A percentile compares a stretch with the other conserved stretches of the same genome.
These are phyloP conservation scores for Euwallacea similis DNA, from an alignment of 1,140 invertebrate genomes.

Conservation along the genomic window DNA sequence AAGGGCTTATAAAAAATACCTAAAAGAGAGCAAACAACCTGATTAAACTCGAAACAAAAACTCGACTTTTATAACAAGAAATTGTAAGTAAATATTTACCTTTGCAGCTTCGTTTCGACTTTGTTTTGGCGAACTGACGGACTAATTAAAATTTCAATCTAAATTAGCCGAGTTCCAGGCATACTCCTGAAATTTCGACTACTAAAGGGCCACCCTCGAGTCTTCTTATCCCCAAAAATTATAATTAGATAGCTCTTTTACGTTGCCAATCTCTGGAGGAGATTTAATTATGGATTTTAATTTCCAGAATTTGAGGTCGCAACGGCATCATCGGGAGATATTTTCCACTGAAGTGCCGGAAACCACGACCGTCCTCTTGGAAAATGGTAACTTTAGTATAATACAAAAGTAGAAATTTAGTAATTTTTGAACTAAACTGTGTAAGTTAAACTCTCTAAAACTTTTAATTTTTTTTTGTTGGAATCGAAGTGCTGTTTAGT, in stretches of 20 bases:
- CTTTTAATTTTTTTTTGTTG: neutral
- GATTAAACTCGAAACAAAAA: too few relatives aligned
- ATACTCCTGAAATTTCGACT: constrained; percentile 1
- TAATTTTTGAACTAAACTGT: too few relatives aligned
- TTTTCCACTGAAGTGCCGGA: constrained; percentile 3
- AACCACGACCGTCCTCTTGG: constrained; percentile 18
- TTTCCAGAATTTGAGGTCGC: constrained; percentile 21
- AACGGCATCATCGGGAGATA: constrained; percentile 22
- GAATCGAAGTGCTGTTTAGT: too few relatives aligned
- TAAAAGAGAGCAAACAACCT: too few relatives aligned
- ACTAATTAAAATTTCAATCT: constrained; percentile 20
- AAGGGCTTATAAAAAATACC: too few relatives aligned
- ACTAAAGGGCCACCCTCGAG: neutral
- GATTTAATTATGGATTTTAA: constrained; percentile 11
- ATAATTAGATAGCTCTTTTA: constrained; percentile 11
- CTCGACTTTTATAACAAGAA: too few relatives aligned
- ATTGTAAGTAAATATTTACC: too few relatives aligned
- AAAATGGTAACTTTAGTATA: constrained; percentile 9
- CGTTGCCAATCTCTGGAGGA: neutral
- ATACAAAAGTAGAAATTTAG: too few relatives aligned
- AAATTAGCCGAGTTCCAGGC: constrained; percentile 14
- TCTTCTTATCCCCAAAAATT: constrained; percentile 12
- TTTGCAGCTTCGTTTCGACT: neutral
- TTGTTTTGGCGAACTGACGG: neutral
- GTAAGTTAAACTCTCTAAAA: too few relatives aligned